phyloP scores from a whole-genome alignment of 2,888 invertebrate species.

The Monopis laevigella region DNA sequence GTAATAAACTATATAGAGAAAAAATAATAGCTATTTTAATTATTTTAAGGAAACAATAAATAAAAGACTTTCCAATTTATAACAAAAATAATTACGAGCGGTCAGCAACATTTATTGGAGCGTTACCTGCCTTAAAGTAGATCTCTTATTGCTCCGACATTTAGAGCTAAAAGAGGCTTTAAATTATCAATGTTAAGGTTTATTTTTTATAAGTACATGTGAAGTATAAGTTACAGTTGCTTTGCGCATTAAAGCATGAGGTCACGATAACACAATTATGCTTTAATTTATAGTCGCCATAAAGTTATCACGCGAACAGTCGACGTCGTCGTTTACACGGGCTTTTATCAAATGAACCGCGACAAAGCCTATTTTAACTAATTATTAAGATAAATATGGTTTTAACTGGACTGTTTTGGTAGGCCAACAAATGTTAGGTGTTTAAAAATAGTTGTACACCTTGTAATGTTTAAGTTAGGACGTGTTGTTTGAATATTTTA shows the following conservation, averaged over 20 bases:
- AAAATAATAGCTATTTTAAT: too few relatives aligned
- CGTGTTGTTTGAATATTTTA: too few relatives aligned
- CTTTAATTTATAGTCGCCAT: constrained; percentile 62
- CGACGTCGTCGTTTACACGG: constrained; percentile 40
- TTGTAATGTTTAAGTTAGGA: too few relatives aligned
- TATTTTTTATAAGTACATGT: too few relatives aligned
- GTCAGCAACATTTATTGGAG: constrained; percentile 4
- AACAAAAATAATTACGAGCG: constrained; percentile 1
- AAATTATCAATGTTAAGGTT: neutral
- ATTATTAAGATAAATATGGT: constrained; percentile 65
- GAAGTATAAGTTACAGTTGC: neutral
- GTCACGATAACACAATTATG: constrained; percentile 67
- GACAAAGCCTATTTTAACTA: constrained; percentile 55
- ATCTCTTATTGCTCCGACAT: too few relatives aligned
- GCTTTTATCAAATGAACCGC: constrained; percentile 55
- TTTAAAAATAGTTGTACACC: neutral
- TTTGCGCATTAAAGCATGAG: constrained; percentile 47
- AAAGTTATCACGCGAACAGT: constrained; percentile 47
- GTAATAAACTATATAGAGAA: too few relatives aligned
- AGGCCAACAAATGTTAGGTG: constrained; percentile 2
- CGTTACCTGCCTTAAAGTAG: too few relatives aligned
- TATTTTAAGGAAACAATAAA: too few relatives aligned
- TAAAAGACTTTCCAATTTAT: too few relatives aligned
- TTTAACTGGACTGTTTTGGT: constrained; percentile 31
- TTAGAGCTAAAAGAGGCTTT: too few relatives aligned